Base-by-base conservation (phyloP, 37 sponge, comb jelly and placozoan genomes). In the Geodia barretti region DNA sequence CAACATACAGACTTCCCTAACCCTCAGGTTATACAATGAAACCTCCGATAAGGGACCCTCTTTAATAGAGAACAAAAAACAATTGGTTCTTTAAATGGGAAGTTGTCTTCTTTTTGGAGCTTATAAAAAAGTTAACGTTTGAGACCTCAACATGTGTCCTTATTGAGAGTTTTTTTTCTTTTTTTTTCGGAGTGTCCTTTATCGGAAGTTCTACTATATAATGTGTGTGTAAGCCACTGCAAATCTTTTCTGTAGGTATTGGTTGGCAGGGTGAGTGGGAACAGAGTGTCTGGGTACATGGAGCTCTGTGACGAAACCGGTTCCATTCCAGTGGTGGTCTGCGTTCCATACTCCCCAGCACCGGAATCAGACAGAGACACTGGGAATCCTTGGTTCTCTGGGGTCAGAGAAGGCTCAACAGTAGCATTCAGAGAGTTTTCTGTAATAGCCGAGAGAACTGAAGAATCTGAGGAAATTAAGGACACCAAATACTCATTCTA, bases 291-390 rank as follows among this genome's bases (percentile, higher is more conserved):
- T 54, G 83, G 75, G 7, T 42, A 38, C 37, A 35, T 83, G 0
- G 68, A 74, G 41, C 64, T 83, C 11, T 20, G 23, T 4, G 83
- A 83, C 36, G 24, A n/a, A 19, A 75, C 76, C 2, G 83, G 76
- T 47, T 21, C 32, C 26, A 17, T 83, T 14, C 76, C 68, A 14
- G 76, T 83, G 19, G 43, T 70, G 28, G 36, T 64, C n/a, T 30
- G 59, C 1, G 1, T 33, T 30, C 65, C 62, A 7, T 29, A 75
- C 32, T 9, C 25, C 3, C 60, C 41, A 38, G 14, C 14, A 14
- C n/a, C n/a, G n/a, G n/a, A n/a, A n/a, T 7, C 54, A 47, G 54
- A 14, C 7, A 14, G 14, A 7, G 11, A 47, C 7, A 14, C 14
- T 14, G 14, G 54, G 7, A 47, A 14, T 17, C 54, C 7, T 47